These are phyloP conservation scores for Redunca redunca DNA, from an alignment of 2,113 vertebrate genomes.

Conservation along the genomic window DNA sequence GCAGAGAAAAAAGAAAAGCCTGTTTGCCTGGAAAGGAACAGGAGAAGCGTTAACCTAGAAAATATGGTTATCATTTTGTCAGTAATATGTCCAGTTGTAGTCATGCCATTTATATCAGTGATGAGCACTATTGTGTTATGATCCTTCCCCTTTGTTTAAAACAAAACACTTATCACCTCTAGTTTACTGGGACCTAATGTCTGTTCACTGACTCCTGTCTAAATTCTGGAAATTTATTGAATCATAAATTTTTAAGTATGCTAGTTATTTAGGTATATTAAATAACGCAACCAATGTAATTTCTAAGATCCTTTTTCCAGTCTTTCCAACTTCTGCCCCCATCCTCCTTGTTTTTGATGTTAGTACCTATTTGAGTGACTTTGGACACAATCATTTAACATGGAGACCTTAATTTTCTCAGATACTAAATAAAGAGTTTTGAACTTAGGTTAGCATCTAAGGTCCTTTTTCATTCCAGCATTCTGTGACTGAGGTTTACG, in stretches of 20 bases:
- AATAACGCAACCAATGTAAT: not conserved
- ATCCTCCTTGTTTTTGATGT: slow-evolving; percentile 9
- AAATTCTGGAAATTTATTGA: not conserved
- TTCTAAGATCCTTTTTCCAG: not conserved
- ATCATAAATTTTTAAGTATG: not conserved
- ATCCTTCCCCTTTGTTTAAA: not conserved
- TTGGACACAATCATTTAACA: not conserved
- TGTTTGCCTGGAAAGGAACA: not conserved
- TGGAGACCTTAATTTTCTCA: not conserved
- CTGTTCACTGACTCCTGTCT: not conserved
- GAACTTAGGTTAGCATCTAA: not conserved
- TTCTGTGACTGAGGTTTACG: not conserved
- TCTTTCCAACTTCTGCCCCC: not conserved
- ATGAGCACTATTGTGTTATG: not conserved
- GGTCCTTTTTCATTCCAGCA: not conserved
- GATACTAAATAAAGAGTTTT: not conserved
- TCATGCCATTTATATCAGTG: not conserved
- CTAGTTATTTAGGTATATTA: not conserved
- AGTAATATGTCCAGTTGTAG: not conserved
- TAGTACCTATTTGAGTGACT: not conserved
- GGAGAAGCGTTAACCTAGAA: not conserved
- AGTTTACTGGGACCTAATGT: not conserved
- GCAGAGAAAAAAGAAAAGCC: not conserved
- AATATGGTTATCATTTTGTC: not conserved
- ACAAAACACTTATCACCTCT: not conserved